A percentile compares a stretch with the other conserved stretches of the same genome.
Evolutionary conservation across 2,888 invertebrate species (phyloP).

Genomic region (Altica lythri): DNA sequence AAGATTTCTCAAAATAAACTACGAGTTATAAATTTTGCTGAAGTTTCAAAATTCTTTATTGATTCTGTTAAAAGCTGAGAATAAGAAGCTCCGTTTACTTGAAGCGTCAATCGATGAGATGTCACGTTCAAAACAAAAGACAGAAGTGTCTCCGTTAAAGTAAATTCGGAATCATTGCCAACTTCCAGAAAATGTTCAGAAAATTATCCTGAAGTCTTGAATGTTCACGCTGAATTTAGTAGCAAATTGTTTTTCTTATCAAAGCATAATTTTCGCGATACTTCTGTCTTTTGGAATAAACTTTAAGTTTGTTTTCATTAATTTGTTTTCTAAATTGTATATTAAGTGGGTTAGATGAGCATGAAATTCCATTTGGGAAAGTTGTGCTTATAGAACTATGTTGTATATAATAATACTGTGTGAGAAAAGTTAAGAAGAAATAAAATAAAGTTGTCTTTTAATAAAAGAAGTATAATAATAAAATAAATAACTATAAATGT

Average conservation of each 20-base stretch:
- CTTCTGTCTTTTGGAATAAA: conserved; percentile 13
- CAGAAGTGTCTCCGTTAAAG: neutral
- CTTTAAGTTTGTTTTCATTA: conserved; percentile 2
- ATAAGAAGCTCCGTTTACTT: too few species aligned
- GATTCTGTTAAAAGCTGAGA: too few species aligned
- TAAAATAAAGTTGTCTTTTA: too few species aligned
- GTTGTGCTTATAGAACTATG: too few species aligned
- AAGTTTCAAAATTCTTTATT: too few species aligned
- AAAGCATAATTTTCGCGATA: conserved; percentile 12
- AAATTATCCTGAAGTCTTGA: conserved; percentile 8
- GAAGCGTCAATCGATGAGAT: conserved; percentile 1
- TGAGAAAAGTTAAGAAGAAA: too few species aligned
- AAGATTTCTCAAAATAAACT: too few species aligned
- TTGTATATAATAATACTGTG: too few species aligned
- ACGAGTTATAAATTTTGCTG: too few species aligned
- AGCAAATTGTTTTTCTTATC: conserved; percentile 18
- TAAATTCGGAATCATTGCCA: conserved; percentile 9
- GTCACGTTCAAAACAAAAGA: conserved; percentile 3
- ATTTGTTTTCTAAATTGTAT: conserved; percentile 6
- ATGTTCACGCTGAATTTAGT: conserved; percentile 21
- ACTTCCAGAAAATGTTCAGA: conserved; percentile 12
- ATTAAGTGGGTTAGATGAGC: neutral
- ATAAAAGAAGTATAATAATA: too few species aligned
- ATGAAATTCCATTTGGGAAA: too few species aligned
- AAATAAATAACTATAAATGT: too few species aligned